Percentiles rank a stretch among this genome's conserved stretches.
These are phyloP conservation scores for Cinclus cinclus DNA, from an alignment of 2,113 vertebrate species.

Conservation along the genomic window DNA sequence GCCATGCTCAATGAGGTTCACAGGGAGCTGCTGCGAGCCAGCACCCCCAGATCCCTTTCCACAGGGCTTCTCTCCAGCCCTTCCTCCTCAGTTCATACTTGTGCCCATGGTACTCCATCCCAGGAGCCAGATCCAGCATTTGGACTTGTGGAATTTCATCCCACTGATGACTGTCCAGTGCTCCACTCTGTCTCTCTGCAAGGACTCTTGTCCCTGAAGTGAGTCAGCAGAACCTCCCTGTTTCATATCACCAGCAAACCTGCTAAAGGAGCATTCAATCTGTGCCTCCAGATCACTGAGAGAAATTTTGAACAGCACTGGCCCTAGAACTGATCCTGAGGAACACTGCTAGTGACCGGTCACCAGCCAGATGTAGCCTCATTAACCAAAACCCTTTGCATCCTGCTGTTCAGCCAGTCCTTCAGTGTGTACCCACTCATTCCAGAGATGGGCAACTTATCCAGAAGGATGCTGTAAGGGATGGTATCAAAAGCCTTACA, in stretches of 20 bases:
- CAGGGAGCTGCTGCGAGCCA: not conserved
- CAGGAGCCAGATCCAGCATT: not conserved
- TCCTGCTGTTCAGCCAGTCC: not conserved
- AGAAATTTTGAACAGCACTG: not conserved
- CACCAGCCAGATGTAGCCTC: not conserved
- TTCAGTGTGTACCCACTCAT: not conserved
- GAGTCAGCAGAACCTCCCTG: not conserved
- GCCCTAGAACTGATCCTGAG: not conserved
- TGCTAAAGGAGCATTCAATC: not conserved
- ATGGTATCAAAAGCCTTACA: not conserved
- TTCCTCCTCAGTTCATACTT: not conserved
- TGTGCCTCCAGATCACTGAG: not conserved
- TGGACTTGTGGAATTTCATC: not conserved
- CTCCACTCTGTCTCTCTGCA: not conserved
- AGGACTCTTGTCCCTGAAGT: not conserved
- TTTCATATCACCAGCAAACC: not conserved
- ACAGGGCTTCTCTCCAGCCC: not conserved
- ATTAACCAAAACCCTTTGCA: not conserved
- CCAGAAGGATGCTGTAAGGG: not conserved
- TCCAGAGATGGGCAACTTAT: not conserved
- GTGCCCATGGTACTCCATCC: not conserved
- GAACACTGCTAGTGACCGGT: rapidly evolving
- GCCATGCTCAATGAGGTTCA: not conserved
- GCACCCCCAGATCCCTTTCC: not conserved
- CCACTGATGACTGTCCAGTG: not conserved